Conservation (phyloP, 2,113 vertebrate genomes). For the Hystrix brachyura region DNA sequence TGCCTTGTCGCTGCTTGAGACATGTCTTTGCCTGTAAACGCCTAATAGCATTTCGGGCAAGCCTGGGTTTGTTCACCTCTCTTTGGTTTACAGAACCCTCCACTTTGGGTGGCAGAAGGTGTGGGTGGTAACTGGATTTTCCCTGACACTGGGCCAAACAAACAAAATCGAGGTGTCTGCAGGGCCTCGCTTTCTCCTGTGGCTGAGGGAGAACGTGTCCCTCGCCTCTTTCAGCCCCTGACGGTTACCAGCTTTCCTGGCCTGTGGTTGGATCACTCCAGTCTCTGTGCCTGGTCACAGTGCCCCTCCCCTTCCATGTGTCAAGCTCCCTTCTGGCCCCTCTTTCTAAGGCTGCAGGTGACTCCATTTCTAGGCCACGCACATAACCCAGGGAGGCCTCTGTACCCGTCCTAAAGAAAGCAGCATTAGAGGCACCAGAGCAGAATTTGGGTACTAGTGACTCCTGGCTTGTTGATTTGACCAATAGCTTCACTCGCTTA, state of each 20-base stretch:
- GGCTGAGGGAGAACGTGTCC: neutral
- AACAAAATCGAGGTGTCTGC: neutral
- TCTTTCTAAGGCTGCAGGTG: neutral
- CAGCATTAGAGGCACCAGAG: neutral
- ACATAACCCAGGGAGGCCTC: neutral
- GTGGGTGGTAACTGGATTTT: neutral
- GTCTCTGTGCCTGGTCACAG: neutral
- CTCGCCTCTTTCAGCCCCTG: no score
- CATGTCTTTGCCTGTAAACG: neutral
- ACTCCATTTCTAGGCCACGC: neutral
- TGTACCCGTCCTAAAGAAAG: neutral
- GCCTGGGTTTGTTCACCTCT: neutral
- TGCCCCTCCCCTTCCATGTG: neutral
- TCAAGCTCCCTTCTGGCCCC: no score
- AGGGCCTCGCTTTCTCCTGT: neutral
- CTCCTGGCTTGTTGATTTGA: neutral
- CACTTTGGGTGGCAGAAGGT: neutral
- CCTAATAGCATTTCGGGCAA: neutral
- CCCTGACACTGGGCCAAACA: neutral
- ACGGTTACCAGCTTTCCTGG: neutral
- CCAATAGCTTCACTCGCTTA: neutral
- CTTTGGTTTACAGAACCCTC: neutral
- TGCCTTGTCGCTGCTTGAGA: neutral
- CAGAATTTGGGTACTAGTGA: neutral
- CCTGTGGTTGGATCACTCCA: no score